Evolutionary conservation across 2,113 vertebrate genomes (phyloP).

Genomic region (Sphaerodactylus townsendi): DNA sequence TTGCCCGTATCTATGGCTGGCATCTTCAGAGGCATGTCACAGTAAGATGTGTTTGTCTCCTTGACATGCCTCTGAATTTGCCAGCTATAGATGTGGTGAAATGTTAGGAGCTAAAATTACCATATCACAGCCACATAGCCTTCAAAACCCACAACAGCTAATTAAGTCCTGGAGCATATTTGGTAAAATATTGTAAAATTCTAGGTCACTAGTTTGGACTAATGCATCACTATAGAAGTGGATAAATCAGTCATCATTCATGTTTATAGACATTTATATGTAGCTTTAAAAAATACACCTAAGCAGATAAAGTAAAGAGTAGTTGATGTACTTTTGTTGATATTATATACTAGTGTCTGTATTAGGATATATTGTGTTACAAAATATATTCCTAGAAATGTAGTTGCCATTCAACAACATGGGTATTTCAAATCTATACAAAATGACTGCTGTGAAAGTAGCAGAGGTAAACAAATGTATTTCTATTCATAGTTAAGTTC

Average conservation of each 20-base stretch:
- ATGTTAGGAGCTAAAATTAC: no score
- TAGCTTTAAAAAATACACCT: not conserved
- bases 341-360: not conserved
- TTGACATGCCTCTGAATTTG: no score
- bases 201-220: slow-evolving; percentile 2
- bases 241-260: slow-evolving; percentile 22
- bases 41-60: no score
- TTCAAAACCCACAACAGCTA: no score
- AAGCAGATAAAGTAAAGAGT: slow-evolving; percentile 2
- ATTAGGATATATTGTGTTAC: no score
- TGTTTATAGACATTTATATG: slow-evolving; percentile 4
- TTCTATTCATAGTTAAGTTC: not conserved
- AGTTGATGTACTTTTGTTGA: not conserved
- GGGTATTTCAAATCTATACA: no score
- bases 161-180: not conserved
- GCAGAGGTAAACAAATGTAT: not conserved
- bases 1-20: no score
- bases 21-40: no score
- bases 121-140: no score
- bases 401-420: not conserved
- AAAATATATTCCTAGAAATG: not conserved
- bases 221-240: not conserved
- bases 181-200: slow-evolving; percentile 18
- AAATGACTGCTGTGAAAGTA: not conserved
- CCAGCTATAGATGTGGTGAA: no score